Percentiles rank a stretch among this genome's conserved stretches.
Conservation (phyloP, 1,140 invertebrate species). For the Phymastichus coffea region DNA sequence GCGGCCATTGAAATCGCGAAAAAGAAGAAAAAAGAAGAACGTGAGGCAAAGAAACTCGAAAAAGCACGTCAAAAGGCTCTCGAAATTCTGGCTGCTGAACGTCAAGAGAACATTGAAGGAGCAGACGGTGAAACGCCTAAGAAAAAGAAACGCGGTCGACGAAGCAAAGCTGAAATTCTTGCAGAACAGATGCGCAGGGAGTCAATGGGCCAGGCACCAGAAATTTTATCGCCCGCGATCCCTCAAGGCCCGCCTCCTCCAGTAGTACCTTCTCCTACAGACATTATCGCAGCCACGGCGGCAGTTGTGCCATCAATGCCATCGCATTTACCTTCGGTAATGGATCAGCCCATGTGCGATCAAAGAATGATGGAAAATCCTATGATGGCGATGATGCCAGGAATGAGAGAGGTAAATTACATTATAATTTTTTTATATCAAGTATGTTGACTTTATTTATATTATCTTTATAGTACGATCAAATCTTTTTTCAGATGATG, state of each 20-base stretch:
- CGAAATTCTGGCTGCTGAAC: constrained; percentile 50
- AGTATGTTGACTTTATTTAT: too few relatives aligned
- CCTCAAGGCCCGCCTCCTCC: neutral
- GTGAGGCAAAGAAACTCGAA: constrained; percentile 61
- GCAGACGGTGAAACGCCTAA: constrained; percentile 51
- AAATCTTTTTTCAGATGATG: constrained; percentile 19
- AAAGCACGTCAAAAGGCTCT: constrained; percentile 61
- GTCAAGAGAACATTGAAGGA: constrained; percentile 45
- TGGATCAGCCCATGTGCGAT: constrained; percentile 4
- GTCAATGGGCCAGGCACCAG: constrained; percentile 29
- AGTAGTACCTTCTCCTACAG: neutral
- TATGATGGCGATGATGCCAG: constrained; percentile 16
- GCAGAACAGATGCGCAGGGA: constrained; percentile 55
- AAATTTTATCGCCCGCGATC: neutral
- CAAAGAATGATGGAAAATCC: constrained; percentile 15
- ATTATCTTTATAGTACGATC: too few relatives aligned
- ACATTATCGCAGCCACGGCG: constrained; percentile 13
- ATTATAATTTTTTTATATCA: too few relatives aligned
- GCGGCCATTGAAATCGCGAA: constrained; percentile 60
- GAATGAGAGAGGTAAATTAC: too few relatives aligned
- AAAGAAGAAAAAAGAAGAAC: constrained; percentile 61
- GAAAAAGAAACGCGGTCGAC: constrained; percentile 52
- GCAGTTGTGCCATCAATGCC: constrained; percentile 28
- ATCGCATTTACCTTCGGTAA: neutral
- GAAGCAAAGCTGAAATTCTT: constrained; percentile 55